Conservation (phyloP, 92 coral and sea anemone species). For the Scolanthus callimorphus region DNA sequence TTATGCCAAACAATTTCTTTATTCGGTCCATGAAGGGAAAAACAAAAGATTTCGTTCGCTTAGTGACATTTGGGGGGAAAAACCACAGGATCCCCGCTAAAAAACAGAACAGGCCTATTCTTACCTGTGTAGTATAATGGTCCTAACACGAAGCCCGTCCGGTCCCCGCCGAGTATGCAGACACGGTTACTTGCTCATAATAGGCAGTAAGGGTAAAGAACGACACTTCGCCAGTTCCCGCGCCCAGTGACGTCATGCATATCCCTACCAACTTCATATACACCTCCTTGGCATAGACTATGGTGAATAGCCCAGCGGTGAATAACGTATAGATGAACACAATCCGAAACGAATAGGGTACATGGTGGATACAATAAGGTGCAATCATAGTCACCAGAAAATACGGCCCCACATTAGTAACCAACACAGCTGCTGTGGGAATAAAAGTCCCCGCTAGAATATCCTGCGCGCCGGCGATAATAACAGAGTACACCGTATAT, state of each 20-base stretch:
- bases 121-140: conserved; percentile 86
- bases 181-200: conserved; percentile 76
- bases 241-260: conserved; percentile 81
- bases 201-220: conserved; percentile 79
- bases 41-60: no score
- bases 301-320: conserved; percentile 74
- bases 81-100: no score
- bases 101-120: no score
- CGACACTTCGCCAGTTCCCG: conserved; percentile 79
- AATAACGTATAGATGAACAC: conserved; percentile 57
- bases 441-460: conserved; percentile 78
- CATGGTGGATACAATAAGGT: conserved; percentile 74
- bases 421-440: conserved; percentile 88
- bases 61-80: no score
- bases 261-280: conserved; percentile 78
- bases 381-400: conserved; percentile 78
- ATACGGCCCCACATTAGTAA: conserved; percentile 82
- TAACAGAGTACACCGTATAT: conserved; percentile 82
- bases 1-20: no score
- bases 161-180: conserved; percentile 86
- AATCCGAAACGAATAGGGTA: conserved; percentile 66
- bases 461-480: conserved; percentile 87
- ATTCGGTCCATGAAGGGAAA: no score
- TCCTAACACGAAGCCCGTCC: conserved; percentile 73
- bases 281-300: conserved; percentile 75